A percentile compares a stretch with the other conserved stretches of the same genome.
Evolutionary conservation across 2,888 invertebrate genomes (phyloP).

Genomic region (Tiliacea citrago): DNA sequence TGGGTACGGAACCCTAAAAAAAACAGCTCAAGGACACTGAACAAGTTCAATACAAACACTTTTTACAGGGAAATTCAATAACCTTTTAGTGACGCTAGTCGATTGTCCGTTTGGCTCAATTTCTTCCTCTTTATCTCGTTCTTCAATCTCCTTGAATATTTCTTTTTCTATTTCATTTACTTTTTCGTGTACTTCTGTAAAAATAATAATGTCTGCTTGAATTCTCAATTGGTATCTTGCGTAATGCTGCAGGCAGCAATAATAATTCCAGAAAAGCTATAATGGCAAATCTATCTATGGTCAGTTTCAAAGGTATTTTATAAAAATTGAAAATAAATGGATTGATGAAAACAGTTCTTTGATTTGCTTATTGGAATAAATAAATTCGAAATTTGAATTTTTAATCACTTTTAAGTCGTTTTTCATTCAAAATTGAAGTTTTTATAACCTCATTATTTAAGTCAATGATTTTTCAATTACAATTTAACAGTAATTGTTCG

Average conservation of each 20-base stretch:
- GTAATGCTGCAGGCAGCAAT: not conserved
- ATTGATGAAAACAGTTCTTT: not conserved
- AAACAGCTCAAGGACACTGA: too few species aligned
- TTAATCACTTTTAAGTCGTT: not conserved
- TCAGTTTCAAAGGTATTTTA: not conserved
- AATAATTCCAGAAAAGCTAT: not conserved
- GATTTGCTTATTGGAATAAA: too few species aligned
- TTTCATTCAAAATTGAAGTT: not conserved
- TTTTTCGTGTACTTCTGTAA: constrained; percentile 75
- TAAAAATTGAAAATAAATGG: not conserved
- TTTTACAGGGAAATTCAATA: not conserved
- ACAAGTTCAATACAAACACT: too few species aligned
- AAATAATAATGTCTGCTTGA: constrained; percentile 34
- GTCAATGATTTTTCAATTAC: not conserved
- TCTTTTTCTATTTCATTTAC: constrained; percentile 79
- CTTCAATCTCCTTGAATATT: constrained; percentile 84
- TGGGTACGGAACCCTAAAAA: too few species aligned
- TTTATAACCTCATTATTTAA: not conserved
- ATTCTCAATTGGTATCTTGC: not conserved
- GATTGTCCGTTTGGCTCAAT: constrained; percentile 28
- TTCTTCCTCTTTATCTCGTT: constrained; percentile 71
- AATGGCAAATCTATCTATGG: not conserved
- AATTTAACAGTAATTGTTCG: not conserved
- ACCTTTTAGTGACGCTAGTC: constrained; percentile 75
- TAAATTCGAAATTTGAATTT: not conserved